Percentiles rank a stretch among this genome's conserved stretches.
These are phyloP conservation scores for Lepidocyrtinus sp. DNA, from an alignment of 2,888 invertebrate species.

Conservation along the genomic window DNA sequence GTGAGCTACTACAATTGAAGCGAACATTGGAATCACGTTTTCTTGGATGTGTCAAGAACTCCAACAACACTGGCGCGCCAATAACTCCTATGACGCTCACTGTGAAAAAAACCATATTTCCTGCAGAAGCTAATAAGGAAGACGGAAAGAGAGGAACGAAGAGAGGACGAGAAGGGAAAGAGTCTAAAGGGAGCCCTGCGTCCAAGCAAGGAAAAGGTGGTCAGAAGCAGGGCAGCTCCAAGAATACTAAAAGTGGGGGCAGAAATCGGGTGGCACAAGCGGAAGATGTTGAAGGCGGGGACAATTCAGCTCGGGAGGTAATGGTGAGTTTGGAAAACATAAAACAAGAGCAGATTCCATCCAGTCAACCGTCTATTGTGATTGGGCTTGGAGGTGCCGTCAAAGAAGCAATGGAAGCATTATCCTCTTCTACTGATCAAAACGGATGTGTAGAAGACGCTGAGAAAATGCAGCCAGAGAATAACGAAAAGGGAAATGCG, in stretches of 20 bases:
- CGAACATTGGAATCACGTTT: conserved; percentile 39
- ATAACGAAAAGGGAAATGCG: background rate
- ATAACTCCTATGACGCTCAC: background rate
- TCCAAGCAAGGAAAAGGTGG: background rate
- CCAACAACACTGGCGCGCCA: background rate
- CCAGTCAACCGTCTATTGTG: background rate
- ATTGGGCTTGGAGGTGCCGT: conserved; percentile 52
- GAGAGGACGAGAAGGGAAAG: background rate
- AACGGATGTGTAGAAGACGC: background rate
- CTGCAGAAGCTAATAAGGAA: conserved; percentile 1
- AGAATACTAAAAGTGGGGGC: background rate
- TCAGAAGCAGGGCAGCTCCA: background rate
- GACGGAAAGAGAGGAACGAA: conserved; percentile 24
- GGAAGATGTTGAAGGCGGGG: background rate
- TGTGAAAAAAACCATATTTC: background rate
- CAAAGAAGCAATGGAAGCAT: conserved; percentile 62
- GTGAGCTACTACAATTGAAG: conserved; percentile 64
- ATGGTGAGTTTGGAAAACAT: conserved; percentile 26
- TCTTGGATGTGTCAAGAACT: no score
- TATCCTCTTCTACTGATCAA: conserved; percentile 29
- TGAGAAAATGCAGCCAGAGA: no score
- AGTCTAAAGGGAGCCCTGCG: background rate
- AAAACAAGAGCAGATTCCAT: conserved; percentile 10
- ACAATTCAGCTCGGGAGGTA: conserved; percentile 8
- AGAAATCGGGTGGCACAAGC: background rate